Evolutionary conservation across 2,888 invertebrate species (phyloP).

Genomic region (Pedicia rivosa): DNA sequence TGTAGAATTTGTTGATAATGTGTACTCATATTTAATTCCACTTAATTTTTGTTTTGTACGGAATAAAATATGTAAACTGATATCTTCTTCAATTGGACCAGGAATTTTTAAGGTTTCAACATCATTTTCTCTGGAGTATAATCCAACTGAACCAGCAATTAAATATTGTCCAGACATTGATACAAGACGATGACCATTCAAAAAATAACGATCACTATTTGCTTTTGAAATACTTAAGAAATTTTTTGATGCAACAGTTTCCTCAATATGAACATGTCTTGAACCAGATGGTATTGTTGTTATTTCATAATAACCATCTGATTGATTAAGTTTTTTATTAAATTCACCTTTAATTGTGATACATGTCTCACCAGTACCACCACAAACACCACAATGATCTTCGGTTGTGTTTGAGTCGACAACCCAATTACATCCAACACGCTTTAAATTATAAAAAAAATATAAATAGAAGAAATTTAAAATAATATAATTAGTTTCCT

Average conservation of each 20-base stretch:
- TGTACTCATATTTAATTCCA: slow-evolving; percentile 73
- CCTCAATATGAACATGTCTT: slow-evolving; percentile 60
- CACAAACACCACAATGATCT: slow-evolving; percentile 75
- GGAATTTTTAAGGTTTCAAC: slow-evolving; percentile 67
- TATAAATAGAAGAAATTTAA: neutral
- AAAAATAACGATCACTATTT: slow-evolving; percentile 50
- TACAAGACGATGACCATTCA: slow-evolving; percentile 59
- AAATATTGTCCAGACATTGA: slow-evolving; percentile 65
- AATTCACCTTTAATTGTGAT: slow-evolving; percentile 43
- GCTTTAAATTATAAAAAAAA: slow-evolving; percentile 40
- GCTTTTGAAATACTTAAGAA: slow-evolving; percentile 64
- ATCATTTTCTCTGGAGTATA: slow-evolving; percentile 63
- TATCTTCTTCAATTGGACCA: slow-evolving; percentile 66
- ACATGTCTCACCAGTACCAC: slow-evolving; percentile 69
- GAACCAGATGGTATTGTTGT: slow-evolving; percentile 64
- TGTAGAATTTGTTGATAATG: slow-evolving; percentile 36
- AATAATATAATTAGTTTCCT: neutral
- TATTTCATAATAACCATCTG: slow-evolving; percentile 40
- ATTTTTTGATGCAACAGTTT: slow-evolving; percentile 58
- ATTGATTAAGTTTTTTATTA: slow-evolving; percentile 37
- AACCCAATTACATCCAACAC: slow-evolving; percentile 83
- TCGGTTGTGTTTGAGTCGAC: slow-evolving; percentile 64
- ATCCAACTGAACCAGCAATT: slow-evolving; percentile 60
- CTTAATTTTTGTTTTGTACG: slow-evolving; percentile 59
- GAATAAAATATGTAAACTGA: slow-evolving; percentile 61